Conservation (phyloP, 2,888 invertebrate species). For the Harpalus rufipes region DNA sequence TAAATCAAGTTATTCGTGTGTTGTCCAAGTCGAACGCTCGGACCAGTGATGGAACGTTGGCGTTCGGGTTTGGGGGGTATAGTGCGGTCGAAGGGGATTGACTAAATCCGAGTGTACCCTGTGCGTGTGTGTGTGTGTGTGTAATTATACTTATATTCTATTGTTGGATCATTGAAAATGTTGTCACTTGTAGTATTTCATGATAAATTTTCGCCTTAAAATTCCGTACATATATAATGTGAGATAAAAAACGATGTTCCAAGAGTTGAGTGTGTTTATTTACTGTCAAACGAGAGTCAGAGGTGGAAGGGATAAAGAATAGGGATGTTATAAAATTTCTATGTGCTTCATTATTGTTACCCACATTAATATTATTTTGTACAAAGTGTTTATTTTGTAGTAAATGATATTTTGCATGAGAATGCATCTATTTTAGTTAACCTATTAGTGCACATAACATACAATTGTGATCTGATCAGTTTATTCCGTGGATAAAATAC, state of each 20-base stretch:
- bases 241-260: constrained; percentile 41
- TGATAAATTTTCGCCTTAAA: constrained; percentile 42
- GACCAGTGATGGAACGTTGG: constrained; percentile 36
- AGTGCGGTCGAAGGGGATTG: constrained; percentile 62
- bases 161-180: constrained; percentile 61
- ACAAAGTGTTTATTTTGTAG: constrained; percentile 42
- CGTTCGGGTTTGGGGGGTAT: constrained; percentile 59
- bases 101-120: constrained; percentile 65
- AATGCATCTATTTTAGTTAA: constrained; percentile 54
- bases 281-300: constrained; percentile 59
- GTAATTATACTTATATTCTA: constrained; percentile 61
- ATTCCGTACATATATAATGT: constrained; percentile 33
- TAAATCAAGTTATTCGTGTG: constrained; percentile 63
- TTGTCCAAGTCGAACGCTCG: constrained; percentile 29
- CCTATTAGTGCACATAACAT: constrained; percentile 46
- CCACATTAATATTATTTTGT: constrained; percentile 37
- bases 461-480: constrained; percentile 38
- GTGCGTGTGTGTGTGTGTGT: constrained; percentile 65
- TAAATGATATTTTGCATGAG: constrained; percentile 35
- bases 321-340: constrained; percentile 63
- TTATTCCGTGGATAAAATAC: constrained; percentile 46
- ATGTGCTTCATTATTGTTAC: constrained; percentile 53
- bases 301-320: constrained; percentile 60
- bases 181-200: constrained; percentile 56
- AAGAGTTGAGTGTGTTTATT: constrained; percentile 66